Evolutionary conservation across 2,888 invertebrate species (phyloP).

Genomic region (Scaeva pyrastri): DNA sequence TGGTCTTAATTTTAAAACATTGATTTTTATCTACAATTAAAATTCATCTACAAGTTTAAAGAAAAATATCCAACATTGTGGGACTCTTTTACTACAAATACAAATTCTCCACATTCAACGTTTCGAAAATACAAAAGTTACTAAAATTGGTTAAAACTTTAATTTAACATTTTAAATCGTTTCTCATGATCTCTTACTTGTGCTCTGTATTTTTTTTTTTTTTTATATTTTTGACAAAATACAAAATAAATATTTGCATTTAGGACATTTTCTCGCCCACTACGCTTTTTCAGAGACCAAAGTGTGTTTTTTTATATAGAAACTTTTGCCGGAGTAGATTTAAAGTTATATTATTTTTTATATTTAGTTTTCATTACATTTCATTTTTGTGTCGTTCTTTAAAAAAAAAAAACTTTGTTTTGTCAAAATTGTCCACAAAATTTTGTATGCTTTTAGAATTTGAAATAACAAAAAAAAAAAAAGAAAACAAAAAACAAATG

Average conservation of each 20-base stretch:
- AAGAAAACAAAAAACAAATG: slow-evolving; percentile 56
- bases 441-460: slow-evolving; percentile 70
- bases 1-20: too few species aligned
- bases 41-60: too few species aligned
- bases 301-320: background rate
- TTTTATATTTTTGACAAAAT: too few species aligned
- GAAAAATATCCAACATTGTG: too few species aligned
- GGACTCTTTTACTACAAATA: too few species aligned
- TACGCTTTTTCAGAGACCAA: slow-evolving; percentile 63
- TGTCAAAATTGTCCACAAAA: slow-evolving; percentile 71
- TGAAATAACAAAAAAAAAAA: slow-evolving; percentile 46
- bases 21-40: too few species aligned
- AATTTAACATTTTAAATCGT: too few species aligned
- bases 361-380: slow-evolving; percentile 4
- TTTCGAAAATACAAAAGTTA: too few species aligned
- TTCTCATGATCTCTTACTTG: too few species aligned
- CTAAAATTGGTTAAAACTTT: too few species aligned
- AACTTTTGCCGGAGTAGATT: slow-evolving; percentile 63
- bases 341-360: slow-evolving; percentile 40
- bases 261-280: slow-evolving; percentile 77
- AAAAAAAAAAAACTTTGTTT: slow-evolving; percentile 44
- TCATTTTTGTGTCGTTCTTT: slow-evolving; percentile 43
- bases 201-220: too few species aligned
- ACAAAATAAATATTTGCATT: slow-evolving; percentile 12
- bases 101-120: too few species aligned